These are phyloP conservation scores for Pseudonaja textilis DNA, from an alignment of 2,113 vertebrate genomes.

Conservation along the genomic window DNA sequence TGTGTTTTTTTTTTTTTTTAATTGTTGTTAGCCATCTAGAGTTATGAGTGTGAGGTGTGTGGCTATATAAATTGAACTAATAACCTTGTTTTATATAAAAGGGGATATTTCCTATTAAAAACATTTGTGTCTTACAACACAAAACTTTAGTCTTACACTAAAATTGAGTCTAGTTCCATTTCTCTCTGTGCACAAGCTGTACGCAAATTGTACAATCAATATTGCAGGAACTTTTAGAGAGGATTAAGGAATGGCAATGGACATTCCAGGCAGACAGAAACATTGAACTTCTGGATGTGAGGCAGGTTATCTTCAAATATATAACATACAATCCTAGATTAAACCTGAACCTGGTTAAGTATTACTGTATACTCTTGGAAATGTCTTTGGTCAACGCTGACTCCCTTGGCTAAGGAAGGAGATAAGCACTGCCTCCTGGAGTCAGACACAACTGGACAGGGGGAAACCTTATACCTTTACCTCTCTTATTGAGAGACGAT, in stretches of 20 bases:
- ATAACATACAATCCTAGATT: constrained; percentile 33
- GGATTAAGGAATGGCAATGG: not conserved
- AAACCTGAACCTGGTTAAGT: constrained; percentile 46
- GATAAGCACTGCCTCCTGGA: too few species aligned
- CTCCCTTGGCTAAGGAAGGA: too few species aligned
- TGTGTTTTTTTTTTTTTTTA: not conserved
- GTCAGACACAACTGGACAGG: too few species aligned
- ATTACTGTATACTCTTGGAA: constrained; percentile 23
- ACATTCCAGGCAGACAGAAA: not conserved
- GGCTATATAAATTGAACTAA: not conserved
- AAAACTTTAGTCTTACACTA: not conserved
- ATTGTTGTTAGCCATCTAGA: not conserved
- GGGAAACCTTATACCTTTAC: too few species aligned
- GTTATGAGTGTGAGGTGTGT: not conserved
- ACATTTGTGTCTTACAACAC: not conserved
- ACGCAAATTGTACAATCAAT: not conserved
- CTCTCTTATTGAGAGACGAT: not conserved
- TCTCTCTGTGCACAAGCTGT: not conserved
- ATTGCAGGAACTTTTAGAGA: not conserved
- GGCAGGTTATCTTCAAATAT: not conserved
- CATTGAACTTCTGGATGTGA: not conserved
- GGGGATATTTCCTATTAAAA: not conserved
- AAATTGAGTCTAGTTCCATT: not conserved
- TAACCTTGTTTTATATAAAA: not conserved
- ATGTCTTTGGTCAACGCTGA: too few species aligned